phyloP scores from a whole-genome alignment of 37 sponge, comb jelly and placozoan species.

The Beroe forskalii region DNA sequence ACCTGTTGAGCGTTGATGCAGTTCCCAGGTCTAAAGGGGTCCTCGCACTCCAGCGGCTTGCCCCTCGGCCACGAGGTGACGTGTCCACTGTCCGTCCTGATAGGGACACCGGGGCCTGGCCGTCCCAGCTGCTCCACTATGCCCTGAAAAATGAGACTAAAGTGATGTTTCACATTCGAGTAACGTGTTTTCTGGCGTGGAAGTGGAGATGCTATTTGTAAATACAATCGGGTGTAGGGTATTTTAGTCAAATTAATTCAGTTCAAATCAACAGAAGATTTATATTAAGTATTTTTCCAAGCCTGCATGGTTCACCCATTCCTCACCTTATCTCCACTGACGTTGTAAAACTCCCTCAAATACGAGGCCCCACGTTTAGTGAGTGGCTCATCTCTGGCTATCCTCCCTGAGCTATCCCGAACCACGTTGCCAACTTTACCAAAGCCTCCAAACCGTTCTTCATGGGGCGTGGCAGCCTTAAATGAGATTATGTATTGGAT shows the following conservation, averaged over 20 bases:
- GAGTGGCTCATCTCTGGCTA: neutral
- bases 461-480: neutral
- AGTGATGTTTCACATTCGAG: too few relatives aligned
- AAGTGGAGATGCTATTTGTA: too few relatives aligned
- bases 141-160: too few relatives aligned
- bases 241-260: too few relatives aligned
- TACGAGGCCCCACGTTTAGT: neutral
- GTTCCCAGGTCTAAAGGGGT: constrained; percentile 42
- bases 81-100: constrained; percentile 41
- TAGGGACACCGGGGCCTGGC: constrained; percentile 45
- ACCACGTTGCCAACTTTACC: constrained; percentile 15
- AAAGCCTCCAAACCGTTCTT: neutral
- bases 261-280: too few relatives aligned
- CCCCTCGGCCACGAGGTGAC: neutral
- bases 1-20: neutral
- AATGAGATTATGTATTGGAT: too few relatives aligned
- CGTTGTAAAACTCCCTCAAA: neutral
- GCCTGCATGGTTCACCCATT: too few relatives aligned
- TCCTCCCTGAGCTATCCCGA: neutral
- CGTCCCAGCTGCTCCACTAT: constrained; percentile 26
- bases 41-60: neutral
- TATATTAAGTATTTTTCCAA: too few relatives aligned
- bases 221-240: too few relatives aligned
- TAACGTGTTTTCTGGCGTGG: too few relatives aligned
- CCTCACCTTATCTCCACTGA: too few relatives aligned